Percentiles rank a stretch among this genome's conserved stretches.
These are phyloP conservation scores for Liodrosophila aerea DNA, from an alignment of 2,888 invertebrate species.

Conservation along the genomic window DNA sequence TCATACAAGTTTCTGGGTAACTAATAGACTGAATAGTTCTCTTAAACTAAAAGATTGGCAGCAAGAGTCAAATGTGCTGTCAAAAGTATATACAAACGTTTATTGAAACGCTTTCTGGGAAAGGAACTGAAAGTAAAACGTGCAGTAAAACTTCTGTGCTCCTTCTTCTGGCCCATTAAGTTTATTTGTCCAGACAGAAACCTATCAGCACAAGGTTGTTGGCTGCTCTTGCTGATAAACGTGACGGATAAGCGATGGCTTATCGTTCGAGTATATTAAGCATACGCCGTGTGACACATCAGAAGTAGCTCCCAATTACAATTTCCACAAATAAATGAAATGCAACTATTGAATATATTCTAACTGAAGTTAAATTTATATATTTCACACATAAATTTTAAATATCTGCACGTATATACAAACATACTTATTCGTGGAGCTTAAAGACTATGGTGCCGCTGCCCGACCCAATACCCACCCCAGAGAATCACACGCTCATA, in stretches of 20 bases:
- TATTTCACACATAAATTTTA: constrained; percentile 7
- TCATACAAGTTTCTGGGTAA: no score
- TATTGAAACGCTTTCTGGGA: not conserved
- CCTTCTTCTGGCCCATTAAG: no score
- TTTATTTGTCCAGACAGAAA: constrained; percentile 2
- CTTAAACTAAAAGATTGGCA: no score
- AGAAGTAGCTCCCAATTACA: not conserved
- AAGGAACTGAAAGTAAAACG: no score
- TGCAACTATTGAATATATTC: not conserved
- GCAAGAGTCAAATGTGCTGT: no score
- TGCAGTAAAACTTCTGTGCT: constrained; percentile 2
- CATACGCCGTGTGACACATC: constrained; percentile 20
- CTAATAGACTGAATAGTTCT: no score
- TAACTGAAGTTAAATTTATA: constrained; percentile 38
- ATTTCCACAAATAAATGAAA: not conserved
- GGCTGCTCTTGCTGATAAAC: not conserved
- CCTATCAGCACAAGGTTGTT: not conserved
- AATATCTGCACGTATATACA: constrained; percentile 23
- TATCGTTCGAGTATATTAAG: constrained; percentile 12
- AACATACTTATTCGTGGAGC: constrained; percentile 1
- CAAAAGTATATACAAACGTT: no score
- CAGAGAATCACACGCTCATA: constrained; percentile 45
- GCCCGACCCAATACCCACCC: constrained; percentile 59
- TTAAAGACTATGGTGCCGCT: constrained; percentile 58
- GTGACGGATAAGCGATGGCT: not conserved